Percentiles rank a stretch among this genome's conserved stretches.
Conservation (phyloP, 2,797 vertebrate genomes). For the Pipistrellus nathusii region DNA sequence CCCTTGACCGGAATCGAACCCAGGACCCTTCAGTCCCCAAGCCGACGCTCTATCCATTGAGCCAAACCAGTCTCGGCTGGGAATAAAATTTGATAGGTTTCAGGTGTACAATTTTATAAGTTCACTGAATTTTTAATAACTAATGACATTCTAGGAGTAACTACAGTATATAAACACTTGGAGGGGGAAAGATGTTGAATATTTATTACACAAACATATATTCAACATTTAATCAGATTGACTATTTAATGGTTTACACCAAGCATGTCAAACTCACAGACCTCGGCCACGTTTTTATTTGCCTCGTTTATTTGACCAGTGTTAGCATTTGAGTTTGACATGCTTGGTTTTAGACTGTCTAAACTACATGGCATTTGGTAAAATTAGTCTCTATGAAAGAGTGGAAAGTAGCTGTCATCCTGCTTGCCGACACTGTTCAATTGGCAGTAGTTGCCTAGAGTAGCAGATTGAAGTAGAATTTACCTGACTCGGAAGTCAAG, state of each 20-base stretch:
- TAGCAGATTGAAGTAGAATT: neutral
- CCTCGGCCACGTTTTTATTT: too few relatives aligned
- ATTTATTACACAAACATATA: neutral
- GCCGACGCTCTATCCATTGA: too few relatives aligned
- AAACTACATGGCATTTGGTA: neutral
- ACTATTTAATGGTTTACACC: neutral
- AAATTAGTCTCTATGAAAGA: neutral
- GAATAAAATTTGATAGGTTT: neutral
- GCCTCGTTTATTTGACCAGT: too few relatives aligned
- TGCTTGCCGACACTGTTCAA: neutral
- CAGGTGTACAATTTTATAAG: neutral
- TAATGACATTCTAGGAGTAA: neutral
- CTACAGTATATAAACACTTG: neutral
- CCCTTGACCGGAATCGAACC: too few relatives aligned
- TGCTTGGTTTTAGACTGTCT: neutral
- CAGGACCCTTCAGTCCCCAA: too few relatives aligned
- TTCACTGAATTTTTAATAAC: neutral
- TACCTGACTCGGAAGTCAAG: neutral
- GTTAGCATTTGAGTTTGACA: too few relatives aligned
- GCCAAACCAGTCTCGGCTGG: too few relatives aligned
- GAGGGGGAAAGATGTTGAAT: neutral
- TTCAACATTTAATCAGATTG: neutral
- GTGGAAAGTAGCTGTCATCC: neutral
- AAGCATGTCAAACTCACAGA: too few relatives aligned
- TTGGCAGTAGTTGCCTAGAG: neutral